These are phyloP conservation scores for Microctenopoma lineatum DNA, from an alignment of 2,797 vertebrate species.

Conservation along the genomic window DNA sequence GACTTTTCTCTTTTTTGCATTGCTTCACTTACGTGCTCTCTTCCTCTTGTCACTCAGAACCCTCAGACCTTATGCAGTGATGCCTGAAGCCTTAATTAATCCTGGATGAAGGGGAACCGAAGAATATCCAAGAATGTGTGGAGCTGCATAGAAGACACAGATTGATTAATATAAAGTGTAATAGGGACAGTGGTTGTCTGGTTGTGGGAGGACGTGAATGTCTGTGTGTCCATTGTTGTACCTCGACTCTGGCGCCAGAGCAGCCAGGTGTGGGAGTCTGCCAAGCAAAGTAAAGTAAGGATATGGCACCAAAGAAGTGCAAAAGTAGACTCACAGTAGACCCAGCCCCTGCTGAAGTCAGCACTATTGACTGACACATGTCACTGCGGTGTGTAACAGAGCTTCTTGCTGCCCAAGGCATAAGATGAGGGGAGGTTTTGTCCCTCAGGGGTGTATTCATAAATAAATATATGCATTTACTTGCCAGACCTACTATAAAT, in stretches of 20 bases:
- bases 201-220: conserved; percentile 36
- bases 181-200: conserved; percentile 54
- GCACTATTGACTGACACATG: conserved; percentile 75
- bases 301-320: conserved; percentile 56
- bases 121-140: conserved; percentile 30
- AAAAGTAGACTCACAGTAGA: conserved; percentile 54
- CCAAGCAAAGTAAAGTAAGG: background rate
- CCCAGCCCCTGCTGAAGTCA: conserved; percentile 69
- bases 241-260: conserved; percentile 61
- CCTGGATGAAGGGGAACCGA: conserved; percentile 16
- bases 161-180: conserved; percentile 33
- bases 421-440: conserved; percentile 1
- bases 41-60: conserved; percentile 12
- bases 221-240: conserved; percentile 13
- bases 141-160: conserved; percentile 31
- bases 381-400: conserved; percentile 32
- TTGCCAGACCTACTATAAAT: background rate
- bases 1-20: conserved; percentile 16
- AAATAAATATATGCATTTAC: background rate
- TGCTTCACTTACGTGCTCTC: conserved; percentile 18
- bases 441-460: background rate
- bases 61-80: conserved; percentile 23
- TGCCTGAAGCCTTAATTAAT: conserved; percentile 10
- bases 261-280: conserved; percentile 44
- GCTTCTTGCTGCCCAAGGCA: background rate